phyloP scores from a whole-genome alignment of 2,113 vertebrate species.

The Condylura cristata region DNA sequence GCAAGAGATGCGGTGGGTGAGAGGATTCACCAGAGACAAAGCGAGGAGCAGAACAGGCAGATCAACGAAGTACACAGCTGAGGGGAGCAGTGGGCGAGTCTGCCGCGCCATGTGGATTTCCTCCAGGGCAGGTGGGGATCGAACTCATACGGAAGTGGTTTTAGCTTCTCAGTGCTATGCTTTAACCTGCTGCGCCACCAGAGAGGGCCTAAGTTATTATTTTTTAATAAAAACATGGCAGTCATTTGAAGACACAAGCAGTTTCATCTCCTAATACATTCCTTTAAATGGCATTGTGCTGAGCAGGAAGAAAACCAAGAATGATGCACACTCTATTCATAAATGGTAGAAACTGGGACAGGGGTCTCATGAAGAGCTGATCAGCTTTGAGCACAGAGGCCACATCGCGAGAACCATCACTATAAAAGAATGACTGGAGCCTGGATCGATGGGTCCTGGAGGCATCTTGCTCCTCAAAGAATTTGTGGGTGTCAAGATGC shows the following conservation, averaged over 20 bases:
- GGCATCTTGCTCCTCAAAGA: not conserved
- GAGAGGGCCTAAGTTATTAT: too few species aligned
- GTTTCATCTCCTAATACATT: slow-evolving; percentile 34
- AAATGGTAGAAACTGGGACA: not conserved
- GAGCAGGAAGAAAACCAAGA: slow-evolving; percentile 15
- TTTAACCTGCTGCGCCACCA: too few species aligned
- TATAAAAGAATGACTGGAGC: not conserved
- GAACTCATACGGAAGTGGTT: too few species aligned
- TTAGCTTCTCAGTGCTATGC: too few species aligned
- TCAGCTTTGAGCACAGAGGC: not conserved
- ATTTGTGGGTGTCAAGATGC: not conserved
- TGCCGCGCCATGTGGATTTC: too few species aligned
- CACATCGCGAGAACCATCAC: not conserved
- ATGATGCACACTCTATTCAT: not conserved
- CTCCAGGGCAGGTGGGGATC: too few species aligned
- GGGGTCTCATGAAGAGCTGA: not conserved
- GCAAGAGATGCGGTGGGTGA: too few species aligned
- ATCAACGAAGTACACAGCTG: too few species aligned
- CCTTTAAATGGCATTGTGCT: slow-evolving; percentile 50
- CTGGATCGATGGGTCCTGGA: not conserved
- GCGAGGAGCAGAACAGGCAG: too few species aligned
- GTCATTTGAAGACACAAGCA: slow-evolving; percentile 53
- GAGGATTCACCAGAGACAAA: too few species aligned
- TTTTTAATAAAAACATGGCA: slow-evolving; percentile 51
- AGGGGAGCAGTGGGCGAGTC: too few species aligned